These are phyloP conservation scores for Selenia dentaria DNA, from an alignment of 2,888 invertebrate species.

Conservation along the genomic window DNA sequence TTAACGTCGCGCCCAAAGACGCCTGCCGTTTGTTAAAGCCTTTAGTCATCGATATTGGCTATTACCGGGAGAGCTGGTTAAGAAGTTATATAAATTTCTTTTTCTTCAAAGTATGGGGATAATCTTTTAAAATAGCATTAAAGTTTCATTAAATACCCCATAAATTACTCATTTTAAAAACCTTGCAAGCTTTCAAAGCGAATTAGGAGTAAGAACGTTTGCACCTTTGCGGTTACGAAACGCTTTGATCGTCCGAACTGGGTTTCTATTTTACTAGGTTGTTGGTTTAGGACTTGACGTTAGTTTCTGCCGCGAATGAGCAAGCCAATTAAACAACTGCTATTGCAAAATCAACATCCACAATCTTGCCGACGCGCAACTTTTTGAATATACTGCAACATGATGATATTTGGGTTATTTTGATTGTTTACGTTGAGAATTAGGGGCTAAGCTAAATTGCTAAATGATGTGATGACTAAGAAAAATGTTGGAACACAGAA, in stretches of 20 bases:
- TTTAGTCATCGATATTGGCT: no score
- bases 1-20: no score
- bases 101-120: no score
- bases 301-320: constrained; percentile 17
- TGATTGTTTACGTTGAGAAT: no score
- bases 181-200: background rate
- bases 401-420: background rate
- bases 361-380: constrained; percentile 10
- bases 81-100: no score
- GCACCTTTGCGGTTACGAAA: constrained; percentile 5
- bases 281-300: constrained; percentile 23
- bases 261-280: constrained; percentile 16
- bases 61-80: no score
- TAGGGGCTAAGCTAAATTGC: no score
- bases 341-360: constrained; percentile 20
- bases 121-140: no score
- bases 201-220: background rate
- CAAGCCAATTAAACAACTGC: constrained; percentile 21
- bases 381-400: constrained; percentile 4
- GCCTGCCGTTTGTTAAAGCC: no score
- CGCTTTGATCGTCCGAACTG: constrained; percentile 12
- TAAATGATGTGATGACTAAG: no score
- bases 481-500: no score
- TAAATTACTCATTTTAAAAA: background rate
- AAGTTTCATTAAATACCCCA: background rate